Percentiles rank a stretch among this genome's conserved stretches.
phyloP scores from a whole-genome alignment of 1,140 invertebrate species.

The Micrasema longulum region DNA sequence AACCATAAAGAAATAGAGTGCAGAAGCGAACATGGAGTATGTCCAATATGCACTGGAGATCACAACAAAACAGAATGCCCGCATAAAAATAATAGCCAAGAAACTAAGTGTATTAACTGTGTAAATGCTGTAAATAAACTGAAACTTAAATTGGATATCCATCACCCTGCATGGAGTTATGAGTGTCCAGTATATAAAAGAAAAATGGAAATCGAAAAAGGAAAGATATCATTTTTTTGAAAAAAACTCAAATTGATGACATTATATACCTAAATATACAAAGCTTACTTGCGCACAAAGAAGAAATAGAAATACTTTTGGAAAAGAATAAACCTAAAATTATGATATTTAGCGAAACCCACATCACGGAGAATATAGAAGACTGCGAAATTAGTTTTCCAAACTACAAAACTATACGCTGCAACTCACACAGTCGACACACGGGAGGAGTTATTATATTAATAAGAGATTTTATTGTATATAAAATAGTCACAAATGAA shows the following conservation, averaged over 20 bases:
- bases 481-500: too few species aligned
- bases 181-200: slow-evolving; percentile 3
- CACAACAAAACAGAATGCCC: neutral
- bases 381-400: too few species aligned
- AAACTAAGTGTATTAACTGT: too few species aligned
- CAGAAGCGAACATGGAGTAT: neutral
- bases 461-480: neutral
- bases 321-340: slow-evolving; percentile 5
- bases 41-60: neutral
- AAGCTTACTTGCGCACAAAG: neutral
- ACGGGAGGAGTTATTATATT: too few species aligned
- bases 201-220: neutral
- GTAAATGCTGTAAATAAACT: neutral
- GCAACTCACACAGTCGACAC: too few species aligned
- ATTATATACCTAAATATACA: slow-evolving; percentile 9
- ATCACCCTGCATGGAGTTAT: slow-evolving; percentile 5
- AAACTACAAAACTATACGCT: too few species aligned
- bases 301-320: neutral
- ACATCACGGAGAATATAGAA: neutral
- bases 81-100: neutral
- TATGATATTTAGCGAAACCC: neutral
- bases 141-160: neutral
- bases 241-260: neutral
- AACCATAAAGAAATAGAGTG: neutral
- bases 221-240: neutral